A percentile compares a stretch with the other conserved stretches of the same genome.
These are phyloP conservation scores for Meda fulgida DNA, from an alignment of 2,797 vertebrate species.

Conservation along the genomic window DNA sequence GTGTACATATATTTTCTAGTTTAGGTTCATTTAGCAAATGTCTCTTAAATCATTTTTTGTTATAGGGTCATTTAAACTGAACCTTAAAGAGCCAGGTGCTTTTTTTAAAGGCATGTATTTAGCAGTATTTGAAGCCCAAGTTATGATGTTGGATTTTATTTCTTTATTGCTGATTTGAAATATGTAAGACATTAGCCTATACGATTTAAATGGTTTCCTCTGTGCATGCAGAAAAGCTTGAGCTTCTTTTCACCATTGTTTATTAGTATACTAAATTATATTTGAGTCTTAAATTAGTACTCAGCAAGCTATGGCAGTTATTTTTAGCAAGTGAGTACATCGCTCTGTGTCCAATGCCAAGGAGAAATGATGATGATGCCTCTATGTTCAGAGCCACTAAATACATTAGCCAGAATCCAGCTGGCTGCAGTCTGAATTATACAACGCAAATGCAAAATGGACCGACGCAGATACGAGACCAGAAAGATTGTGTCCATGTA, in stretches of 20 bases:
- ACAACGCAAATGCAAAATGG: slow-evolving; percentile 15
- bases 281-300: slow-evolving; percentile 38
- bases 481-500: not conserved
- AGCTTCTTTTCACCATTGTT: not conserved
- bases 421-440: slow-evolving; percentile 24
- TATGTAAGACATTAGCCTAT: not conserved
- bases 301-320: slow-evolving; percentile 33
- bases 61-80: not conserved
- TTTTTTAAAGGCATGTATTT: not conserved
- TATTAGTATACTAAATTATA: slow-evolving; percentile 18
- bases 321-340: slow-evolving; percentile 43
- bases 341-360: slow-evolving; percentile 20
- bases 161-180: not conserved
- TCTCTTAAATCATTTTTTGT: not conserved
- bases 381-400: slow-evolving; percentile 30
- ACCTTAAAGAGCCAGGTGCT: not conserved
- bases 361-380: slow-evolving; percentile 37
- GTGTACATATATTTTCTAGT: not conserved
- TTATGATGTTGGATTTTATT: not conserved
- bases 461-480: not conserved
- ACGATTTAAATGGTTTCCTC: not conserved
- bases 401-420: slow-evolving; percentile 30
- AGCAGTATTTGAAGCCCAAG: not conserved
- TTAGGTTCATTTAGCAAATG: not conserved
- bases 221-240: not conserved